Base-by-base conservation (phyloP, 2,113 vertebrate genomes). In the Micronycteris hirsuta region DNA sequence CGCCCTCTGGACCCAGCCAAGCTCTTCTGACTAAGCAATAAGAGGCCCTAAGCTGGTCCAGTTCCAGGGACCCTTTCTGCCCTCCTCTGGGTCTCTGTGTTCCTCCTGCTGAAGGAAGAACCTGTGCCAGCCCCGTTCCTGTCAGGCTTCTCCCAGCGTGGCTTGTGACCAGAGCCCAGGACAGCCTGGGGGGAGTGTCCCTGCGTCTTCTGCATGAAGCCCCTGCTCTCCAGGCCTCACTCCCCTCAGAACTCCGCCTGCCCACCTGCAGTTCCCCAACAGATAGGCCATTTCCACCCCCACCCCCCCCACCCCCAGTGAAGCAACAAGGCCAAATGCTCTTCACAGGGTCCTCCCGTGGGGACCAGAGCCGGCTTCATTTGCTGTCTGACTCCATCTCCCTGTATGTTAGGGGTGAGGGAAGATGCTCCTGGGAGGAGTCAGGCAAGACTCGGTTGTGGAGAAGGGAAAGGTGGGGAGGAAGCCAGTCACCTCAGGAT, bases 21-120 rank as follows among this genome's bases (percentile, higher is more conserved):
- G 20, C 38, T 95, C 74, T 95, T 85, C 73, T 91, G 54, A 91
- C 84, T 71, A 87, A 97, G 97, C 96, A 97, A 95, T 97, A 97
- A 96, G 70, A 93, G 58, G 45, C 80, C 76, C n/a, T 45, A 61
- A 61, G 81, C 38, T 71, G 70, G 56, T 28, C 67, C 36, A 68
- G 54, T 54, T 36, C 31, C 7, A 26, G 17, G 65, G 52, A 54
- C 78, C 76, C 76, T 93, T 84, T 56, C 43, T 61, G 47, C 47
- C 61, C 49, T 67, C 41, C n/a, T 74, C 43, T 90, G 70, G 22
- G 52, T 92, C n/a, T 74, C 52, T 47, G 4, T 43, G 86, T 58
- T 68, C 61, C 63, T 87, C 71, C 41, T 2, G 7, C 38, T 92
- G 22, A 77, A 83, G 56, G 86, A 41, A 95, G 89, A 89, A 33